Evolutionary conservation across 2,113 vertebrate genomes (phyloP).

Genomic region (Nesogale talazaci): DNA sequence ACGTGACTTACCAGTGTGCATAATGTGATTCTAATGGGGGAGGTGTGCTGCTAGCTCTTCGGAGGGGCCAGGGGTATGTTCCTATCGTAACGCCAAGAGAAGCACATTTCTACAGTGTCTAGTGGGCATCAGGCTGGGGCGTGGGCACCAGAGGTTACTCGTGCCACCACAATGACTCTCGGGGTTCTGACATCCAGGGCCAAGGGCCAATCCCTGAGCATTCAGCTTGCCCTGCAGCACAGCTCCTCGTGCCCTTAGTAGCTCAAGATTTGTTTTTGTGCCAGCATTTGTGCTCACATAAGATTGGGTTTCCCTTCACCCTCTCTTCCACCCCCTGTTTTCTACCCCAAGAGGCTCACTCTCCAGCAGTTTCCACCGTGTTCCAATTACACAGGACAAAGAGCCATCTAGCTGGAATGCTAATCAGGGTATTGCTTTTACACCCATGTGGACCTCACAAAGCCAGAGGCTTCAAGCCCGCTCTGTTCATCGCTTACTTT

Average conservation of each 20-base stretch:
- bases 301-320: constrained; percentile 48
- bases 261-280: constrained; percentile 47
- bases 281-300: neutral
- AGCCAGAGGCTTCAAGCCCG: neutral
- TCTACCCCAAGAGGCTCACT: constrained; percentile 49
- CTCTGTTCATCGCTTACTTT: constrained; percentile 50
- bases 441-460: neutral
- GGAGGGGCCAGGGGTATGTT: neutral
- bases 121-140: neutral
- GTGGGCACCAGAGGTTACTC: neutral
- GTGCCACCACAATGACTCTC: neutral
- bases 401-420: neutral
- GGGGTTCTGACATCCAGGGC: neutral
- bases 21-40: rapidly evolving
- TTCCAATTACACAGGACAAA: neutral
- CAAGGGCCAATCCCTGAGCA: neutral
- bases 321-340: constrained; percentile 18
- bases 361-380: constrained; percentile 12
- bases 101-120: neutral
- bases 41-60: neutral
- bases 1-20: rapidly evolving
- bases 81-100: neutral
- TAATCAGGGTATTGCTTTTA: constrained; percentile 36
- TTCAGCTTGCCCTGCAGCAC: neutral
- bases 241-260: neutral